These are phyloP conservation scores for Tenualosa thibaudeaui DNA, from an alignment of 2,797 vertebrate species.

Conservation along the genomic window DNA sequence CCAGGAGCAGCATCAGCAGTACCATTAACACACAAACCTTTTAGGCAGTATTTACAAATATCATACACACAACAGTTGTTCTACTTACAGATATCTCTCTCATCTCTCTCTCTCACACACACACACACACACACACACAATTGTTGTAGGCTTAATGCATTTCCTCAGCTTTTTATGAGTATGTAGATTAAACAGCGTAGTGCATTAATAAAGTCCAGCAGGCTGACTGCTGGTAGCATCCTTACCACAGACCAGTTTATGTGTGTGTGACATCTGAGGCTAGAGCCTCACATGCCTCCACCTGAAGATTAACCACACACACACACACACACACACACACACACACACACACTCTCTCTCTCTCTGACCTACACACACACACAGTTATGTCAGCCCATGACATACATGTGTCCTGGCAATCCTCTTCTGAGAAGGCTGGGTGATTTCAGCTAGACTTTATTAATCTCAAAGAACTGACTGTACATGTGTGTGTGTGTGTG, in stretches of 20 bases:
- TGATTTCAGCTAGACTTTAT: background rate
- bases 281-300: background rate
- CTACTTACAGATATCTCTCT: background rate
- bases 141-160: background rate
- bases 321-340: background rate
- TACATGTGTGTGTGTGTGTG: background rate
- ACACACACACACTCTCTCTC: background rate
- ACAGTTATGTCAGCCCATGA: conserved; percentile 14
- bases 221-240: background rate
- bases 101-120: background rate
- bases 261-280: conserved; percentile 22
- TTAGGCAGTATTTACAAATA: background rate
- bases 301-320: background rate
- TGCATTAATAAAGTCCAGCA: background rate
- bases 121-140: background rate
- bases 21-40: conserved; percentile 16
- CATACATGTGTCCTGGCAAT: background rate
- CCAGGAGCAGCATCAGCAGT: conserved; percentile 20
- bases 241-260: too few species aligned
- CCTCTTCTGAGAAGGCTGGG: too few species aligned
- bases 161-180: background rate
- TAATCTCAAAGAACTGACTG: background rate
- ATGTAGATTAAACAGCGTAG: background rate
- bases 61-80: background rate
- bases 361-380: too few species aligned